phyloP scores from a whole-genome alignment of 2,797 vertebrate species.

The Atherinosoma microstoma region DNA sequence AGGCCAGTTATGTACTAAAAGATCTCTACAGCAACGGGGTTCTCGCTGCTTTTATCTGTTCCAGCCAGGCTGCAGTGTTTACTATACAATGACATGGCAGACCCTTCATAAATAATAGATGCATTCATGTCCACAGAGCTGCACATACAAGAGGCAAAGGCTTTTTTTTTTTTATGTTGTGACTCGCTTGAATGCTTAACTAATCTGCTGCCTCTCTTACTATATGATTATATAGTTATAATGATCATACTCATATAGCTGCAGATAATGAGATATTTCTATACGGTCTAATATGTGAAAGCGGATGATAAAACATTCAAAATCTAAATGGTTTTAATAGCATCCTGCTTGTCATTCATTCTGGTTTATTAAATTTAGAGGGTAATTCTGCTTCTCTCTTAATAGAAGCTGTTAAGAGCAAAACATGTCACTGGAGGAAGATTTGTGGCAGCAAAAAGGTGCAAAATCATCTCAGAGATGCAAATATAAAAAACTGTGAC shows the following conservation, averaged over 20 bases:
- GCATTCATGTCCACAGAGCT: constrained; percentile 58
- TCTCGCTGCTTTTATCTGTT: constrained; percentile 37
- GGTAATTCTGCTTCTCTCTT: constrained; percentile 1
- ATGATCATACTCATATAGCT: constrained; percentile 40
- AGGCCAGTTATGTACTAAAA: constrained; percentile 28
- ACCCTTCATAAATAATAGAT: constrained; percentile 71
- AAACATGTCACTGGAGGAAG: background rate
- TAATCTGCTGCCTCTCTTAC: constrained; percentile 43
- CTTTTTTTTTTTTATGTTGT: constrained; percentile 11
- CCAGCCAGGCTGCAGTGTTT: constrained; percentile 24
- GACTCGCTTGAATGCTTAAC: constrained; percentile 38
- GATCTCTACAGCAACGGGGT: constrained; percentile 18
- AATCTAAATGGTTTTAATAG: background rate
- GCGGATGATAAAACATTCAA: background rate
- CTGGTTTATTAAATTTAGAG: background rate
- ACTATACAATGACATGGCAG: constrained; percentile 38
- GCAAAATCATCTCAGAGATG: background rate
- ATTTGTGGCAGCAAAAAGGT: background rate
- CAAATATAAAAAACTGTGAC: constrained; percentile 3
- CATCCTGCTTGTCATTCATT: background rate
- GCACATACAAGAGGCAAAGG: constrained; percentile 43
- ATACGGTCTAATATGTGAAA: background rate
- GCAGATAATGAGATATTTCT: constrained; percentile 10
- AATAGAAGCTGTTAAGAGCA: background rate
- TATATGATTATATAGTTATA: constrained; percentile 21